A percentile compares a stretch with the other conserved stretches of the same genome.
Conservation (phyloP, 2,888 invertebrate genomes). For the Arrhopalites spinosus region DNA sequence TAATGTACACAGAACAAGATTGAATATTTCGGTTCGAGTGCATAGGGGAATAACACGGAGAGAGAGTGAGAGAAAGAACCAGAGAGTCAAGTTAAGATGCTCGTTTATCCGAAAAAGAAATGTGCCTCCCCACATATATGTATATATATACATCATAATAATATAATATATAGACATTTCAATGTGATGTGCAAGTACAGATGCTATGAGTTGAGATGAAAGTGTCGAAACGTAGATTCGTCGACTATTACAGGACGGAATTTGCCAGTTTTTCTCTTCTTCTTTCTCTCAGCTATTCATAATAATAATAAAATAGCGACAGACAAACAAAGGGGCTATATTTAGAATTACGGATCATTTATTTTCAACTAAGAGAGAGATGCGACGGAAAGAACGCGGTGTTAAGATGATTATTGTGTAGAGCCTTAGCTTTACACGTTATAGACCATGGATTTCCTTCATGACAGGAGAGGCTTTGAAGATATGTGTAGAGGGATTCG, state of each 20-base stretch:
- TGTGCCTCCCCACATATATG: no score
- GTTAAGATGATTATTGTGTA: conserved; percentile 18
- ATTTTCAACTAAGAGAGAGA: conserved; percentile 29
- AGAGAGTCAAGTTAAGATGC: no score
- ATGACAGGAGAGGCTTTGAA: conserved; percentile 20
- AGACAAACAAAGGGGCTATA: conserved; percentile 31
- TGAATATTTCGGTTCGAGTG: no score
- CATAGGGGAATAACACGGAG: no score
- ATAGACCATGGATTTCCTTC: conserved; percentile 6
- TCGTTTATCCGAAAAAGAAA: no score
- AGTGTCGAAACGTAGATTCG: not conserved
- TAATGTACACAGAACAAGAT: not conserved
- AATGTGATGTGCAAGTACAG: no score
- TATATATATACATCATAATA: no score
- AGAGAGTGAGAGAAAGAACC: no score
- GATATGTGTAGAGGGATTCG: not conserved
- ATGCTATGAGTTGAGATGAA: not conserved
- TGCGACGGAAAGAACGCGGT: not conserved
- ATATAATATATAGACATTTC: no score
- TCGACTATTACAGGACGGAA: conserved; percentile 1
- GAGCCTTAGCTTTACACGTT: not conserved
- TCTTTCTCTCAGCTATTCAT: conserved; percentile 6
- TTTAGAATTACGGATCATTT: conserved; percentile 37
- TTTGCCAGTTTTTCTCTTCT: not conserved
- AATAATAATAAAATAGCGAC: conserved; percentile 11